A percentile compares a stretch with the other conserved stretches of the same genome.
phyloP scores from a whole-genome alignment of 92 coral and sea anemone species.

The Zoanthus sansibaricus region DNA sequence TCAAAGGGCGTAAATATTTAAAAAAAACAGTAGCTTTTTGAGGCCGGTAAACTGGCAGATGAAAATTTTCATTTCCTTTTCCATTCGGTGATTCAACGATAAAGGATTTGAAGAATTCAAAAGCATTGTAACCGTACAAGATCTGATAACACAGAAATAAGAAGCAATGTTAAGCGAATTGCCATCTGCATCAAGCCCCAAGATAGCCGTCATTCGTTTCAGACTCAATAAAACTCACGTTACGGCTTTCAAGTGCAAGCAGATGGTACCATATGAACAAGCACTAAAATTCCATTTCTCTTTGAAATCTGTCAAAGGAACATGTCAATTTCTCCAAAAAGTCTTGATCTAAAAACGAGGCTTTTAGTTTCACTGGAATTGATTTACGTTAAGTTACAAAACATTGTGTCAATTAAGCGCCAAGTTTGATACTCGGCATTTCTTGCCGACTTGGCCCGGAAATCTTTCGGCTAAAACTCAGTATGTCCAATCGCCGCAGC shows the following conservation, averaged over 20 bases:
- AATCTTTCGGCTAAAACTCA: neutral
- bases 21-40: neutral
- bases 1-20: neutral
- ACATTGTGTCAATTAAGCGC: neutral
- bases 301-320: neutral
- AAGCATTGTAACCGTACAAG: constrained; percentile 16
- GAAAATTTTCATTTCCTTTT: neutral
- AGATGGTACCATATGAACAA: constrained; percentile 2
- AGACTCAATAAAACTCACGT: neutral
- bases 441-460: neutral
- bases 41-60: constrained; percentile 1
- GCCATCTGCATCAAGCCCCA: constrained; percentile 21
- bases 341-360: neutral
- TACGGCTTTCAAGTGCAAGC: neutral
- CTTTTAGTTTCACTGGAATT: neutral
- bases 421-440: neutral
- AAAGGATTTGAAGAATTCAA: constrained; percentile 18
- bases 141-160: constrained; percentile 29
- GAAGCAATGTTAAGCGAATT: constrained; percentile 31
- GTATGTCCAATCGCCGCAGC: neutral
- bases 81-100: constrained; percentile 5
- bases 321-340: neutral
- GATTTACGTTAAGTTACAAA: neutral
- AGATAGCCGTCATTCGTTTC: constrained; percentile 24
- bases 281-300: too few species aligned